Evolutionary conservation across 2,888 invertebrate species (phyloP), one percentile per base, ranked within the genome.

Genomic region (Machimus atricapillus): DNA sequence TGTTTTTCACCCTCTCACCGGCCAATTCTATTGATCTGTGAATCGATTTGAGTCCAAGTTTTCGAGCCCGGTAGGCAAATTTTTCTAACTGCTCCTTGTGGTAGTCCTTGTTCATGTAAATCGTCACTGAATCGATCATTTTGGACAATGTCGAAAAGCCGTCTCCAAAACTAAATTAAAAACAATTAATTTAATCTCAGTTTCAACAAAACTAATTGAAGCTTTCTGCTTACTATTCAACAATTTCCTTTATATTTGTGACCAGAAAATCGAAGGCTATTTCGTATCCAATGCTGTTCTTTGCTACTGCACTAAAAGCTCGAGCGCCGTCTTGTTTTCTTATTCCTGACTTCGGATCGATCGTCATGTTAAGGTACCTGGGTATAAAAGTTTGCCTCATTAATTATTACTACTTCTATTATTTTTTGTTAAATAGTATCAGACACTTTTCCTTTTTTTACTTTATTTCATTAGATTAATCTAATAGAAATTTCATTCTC

Each of bases 291-390:
- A 94, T 91, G 40, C 93, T 93, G 91, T 95, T 95, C 78, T 91
- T 91, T 1, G 95, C 94, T 0, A 95, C 94, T 0, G 94, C 92
- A 86, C 91, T 91, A 89, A 95, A 95, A 14, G 95, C 94, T 74
- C 93, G 91, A 76, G 93, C 93, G 16, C 95, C 94, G 90, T 95
- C 95, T 90, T 95, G 95, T 89, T 94, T 94, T 76, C 94, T 91
- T 83, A 95, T 94, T 86, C 94, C 94, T 78, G 94, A 93, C 7
- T 92, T 91, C 0, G 93, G 90, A 85, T 92, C 92, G 76, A 94
- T 91, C 27, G 93, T 92, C 92, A 93, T 92, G 87, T 93, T 93
- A 27, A 94, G 90, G 90, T 94, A 94, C 89, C 94, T 94, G 88
- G n/a, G 89, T 89, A n/a, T 37, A 76, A 37, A 37, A 19, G 37